Base-by-base conservation (phyloP, 2,113 vertebrate genomes). In the Elephas maximus region DNA sequence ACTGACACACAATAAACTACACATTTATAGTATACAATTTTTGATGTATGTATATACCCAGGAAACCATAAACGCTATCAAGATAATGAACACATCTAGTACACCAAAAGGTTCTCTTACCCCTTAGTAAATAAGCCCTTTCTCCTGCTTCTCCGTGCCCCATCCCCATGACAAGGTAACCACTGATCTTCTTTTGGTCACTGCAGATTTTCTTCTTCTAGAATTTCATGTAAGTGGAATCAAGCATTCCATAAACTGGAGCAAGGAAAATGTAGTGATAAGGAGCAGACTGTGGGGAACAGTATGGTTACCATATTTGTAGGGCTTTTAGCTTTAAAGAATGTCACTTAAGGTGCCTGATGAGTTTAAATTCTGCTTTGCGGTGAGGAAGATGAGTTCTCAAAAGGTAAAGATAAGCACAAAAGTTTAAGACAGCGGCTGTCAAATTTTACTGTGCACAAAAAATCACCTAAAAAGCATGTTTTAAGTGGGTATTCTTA, bases 341-440 rank as follows among this genome's bases (percentile, higher is more conserved):
- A 81, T 88, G 24, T 73, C 41, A 85, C 82, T 95, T 95, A 92
- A 97, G 95, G 96, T 62, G 88, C 15, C 63, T 88, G 88, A 95
- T 87, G 71, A 90, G 96, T 65, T 95, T 77, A 88, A 92, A 48
- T 83, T 93, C 10, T 89, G 88, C 26, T 94, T 71, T 92, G 11
- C 60, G 81, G 62, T 73, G 60, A 96, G 60, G 74, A 90, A 92
- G 76, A 93, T 62, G 86, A 90, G 62, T 89, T 83, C 74, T 93
- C 15, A 26, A 86, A 82, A 93, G 90, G 79, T 26, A 69, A 85
- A 96, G 45, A 45, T 91, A 94, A 96, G 62, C 90, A 87, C 14
- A 69, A 28, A 94, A 93, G 63, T 97, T 94, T 94, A 93, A 96
- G 69, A 89, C 57, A 89, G 79, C 69, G 83, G 69, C 69, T 92